Evolutionary conservation across 1,140 invertebrate genomes (phyloP).

Genomic region (Campodea augens): DNA sequence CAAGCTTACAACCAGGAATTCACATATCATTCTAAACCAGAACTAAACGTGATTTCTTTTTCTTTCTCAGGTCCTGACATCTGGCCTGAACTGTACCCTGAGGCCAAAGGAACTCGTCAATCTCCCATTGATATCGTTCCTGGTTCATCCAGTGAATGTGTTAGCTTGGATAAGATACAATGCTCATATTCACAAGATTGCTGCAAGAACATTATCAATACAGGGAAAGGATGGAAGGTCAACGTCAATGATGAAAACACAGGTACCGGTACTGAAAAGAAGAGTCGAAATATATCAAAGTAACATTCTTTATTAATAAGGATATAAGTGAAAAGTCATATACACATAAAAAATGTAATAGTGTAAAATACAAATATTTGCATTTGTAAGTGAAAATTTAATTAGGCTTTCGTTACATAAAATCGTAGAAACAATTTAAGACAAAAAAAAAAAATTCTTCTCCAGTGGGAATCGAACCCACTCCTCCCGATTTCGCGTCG

Average conservation of each 20-base stretch:
- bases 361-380: no score
- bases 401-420: no score
- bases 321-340: neutral
- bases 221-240: conserved; percentile 15
- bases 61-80: conserved; percentile 13
- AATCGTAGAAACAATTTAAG: no score
- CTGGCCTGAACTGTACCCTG: conserved; percentile 12
- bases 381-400: no score
- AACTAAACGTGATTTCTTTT: no score
- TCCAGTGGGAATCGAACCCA: no score
- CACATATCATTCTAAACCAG: no score
- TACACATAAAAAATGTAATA: no score
- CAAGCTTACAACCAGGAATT: no score
- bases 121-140: conserved; percentile 14
- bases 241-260: conserved; percentile 5
- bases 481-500: no score
- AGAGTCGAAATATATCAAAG: neutral
- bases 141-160: conserved; percentile 6
- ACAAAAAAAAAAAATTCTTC: no score
- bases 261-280: conserved; percentile 1
- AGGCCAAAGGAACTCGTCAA: conserved; percentile 12
- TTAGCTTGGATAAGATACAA: conserved; percentile 4
- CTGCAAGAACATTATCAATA: conserved; percentile 11
- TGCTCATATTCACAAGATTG: neutral
- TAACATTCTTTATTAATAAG: neutral